These are phyloP conservation scores for Sebastes goodei DNA, from an alignment of 2,797 vertebrate genomes.

Conservation along the genomic window DNA sequence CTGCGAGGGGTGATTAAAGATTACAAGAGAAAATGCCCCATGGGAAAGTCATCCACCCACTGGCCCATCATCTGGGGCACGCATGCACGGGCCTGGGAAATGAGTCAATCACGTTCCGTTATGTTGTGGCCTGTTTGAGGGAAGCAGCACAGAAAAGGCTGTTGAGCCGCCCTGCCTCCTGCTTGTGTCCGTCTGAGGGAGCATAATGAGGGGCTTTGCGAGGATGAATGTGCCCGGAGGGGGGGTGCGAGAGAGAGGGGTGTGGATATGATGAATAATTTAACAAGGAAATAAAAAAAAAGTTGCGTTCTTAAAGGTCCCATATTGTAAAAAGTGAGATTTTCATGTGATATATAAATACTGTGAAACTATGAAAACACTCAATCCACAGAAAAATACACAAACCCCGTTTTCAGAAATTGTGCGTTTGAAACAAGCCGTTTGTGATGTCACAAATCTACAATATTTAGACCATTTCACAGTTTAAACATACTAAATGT, in stretches of 20 bases:
- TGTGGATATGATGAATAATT: constrained; percentile 77
- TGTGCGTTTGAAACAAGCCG: no score
- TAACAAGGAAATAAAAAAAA: constrained; percentile 59
- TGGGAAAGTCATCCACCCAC: constrained; percentile 78
- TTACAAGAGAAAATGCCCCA: constrained; percentile 69
- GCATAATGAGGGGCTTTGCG: constrained; percentile 69
- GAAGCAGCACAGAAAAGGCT: constrained; percentile 32
- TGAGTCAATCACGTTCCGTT: constrained; percentile 60
- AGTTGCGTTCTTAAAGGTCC: constrained; percentile 43
- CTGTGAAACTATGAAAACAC: no score
- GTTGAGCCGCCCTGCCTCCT: constrained; percentile 50
- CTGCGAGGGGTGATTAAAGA: constrained; percentile 69
- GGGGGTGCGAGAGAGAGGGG: background rate
- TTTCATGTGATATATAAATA: no score
- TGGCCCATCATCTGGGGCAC: constrained; percentile 61
- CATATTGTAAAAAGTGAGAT: no score
- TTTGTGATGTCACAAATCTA: no score
- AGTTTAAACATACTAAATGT: no score
- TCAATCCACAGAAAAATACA: no score
- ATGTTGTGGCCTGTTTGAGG: constrained; percentile 30
- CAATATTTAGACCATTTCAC: no score
- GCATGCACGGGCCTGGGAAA: constrained; percentile 65
- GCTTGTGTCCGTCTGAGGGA: constrained; percentile 52
- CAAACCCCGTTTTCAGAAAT: no score
- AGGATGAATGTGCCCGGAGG: constrained; percentile 50